These are phyloP conservation scores for Zaprionus vittiger DNA, from an alignment of 1,140 invertebrate species.

Conservation along the genomic window DNA sequence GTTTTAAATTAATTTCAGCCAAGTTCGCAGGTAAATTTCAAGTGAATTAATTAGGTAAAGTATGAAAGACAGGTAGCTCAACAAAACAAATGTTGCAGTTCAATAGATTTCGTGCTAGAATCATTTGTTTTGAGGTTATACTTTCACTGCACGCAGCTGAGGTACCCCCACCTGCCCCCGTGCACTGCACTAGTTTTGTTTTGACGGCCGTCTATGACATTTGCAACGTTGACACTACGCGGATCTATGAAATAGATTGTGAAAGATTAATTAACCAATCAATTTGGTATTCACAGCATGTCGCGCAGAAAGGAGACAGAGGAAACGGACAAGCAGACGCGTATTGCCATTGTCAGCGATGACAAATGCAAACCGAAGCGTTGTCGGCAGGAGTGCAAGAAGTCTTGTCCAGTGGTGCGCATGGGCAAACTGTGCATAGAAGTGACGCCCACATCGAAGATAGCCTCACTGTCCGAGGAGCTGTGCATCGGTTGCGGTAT, in stretches of 20 bases:
- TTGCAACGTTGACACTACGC: slow-evolving; percentile 74
- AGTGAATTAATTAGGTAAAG: background rate
- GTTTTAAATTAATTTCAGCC: slow-evolving; percentile 74
- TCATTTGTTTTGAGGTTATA: slow-evolving; percentile 76
- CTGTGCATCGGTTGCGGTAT: slow-evolving; percentile 99
- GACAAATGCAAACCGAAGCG: slow-evolving; percentile 99
- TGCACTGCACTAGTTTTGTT: slow-evolving; percentile 69
- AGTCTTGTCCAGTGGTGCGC: slow-evolving; percentile 98
- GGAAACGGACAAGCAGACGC: slow-evolving; percentile 95
- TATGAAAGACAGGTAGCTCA: background rate
- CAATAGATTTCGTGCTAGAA: slow-evolving; percentile 22
- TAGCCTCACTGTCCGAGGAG: slow-evolving; percentile 98
- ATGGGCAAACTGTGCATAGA: slow-evolving; percentile 99
- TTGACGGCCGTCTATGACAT: slow-evolving; percentile 57
- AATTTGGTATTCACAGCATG: slow-evolving; percentile 85
- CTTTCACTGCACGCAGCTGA: slow-evolving; percentile 65
- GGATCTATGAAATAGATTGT: slow-evolving; percentile 8
- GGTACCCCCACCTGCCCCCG: slow-evolving; percentile 10
- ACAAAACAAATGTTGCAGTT: slow-evolving; percentile 4
- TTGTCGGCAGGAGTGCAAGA: slow-evolving; percentile 99
- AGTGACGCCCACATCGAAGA: slow-evolving; percentile 98
- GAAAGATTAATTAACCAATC: slow-evolving; percentile 25
- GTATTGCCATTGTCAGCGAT: slow-evolving; percentile 99
- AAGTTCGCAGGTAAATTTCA: slow-evolving; percentile 71
- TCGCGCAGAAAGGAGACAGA: slow-evolving; percentile 91